Percentiles rank a stretch among this genome's conserved stretches.
These are phyloP conservation scores for Thysanoteuthis rhombus DNA, from an alignment of 2,888 invertebrate genomes.

Conservation along the genomic window DNA sequence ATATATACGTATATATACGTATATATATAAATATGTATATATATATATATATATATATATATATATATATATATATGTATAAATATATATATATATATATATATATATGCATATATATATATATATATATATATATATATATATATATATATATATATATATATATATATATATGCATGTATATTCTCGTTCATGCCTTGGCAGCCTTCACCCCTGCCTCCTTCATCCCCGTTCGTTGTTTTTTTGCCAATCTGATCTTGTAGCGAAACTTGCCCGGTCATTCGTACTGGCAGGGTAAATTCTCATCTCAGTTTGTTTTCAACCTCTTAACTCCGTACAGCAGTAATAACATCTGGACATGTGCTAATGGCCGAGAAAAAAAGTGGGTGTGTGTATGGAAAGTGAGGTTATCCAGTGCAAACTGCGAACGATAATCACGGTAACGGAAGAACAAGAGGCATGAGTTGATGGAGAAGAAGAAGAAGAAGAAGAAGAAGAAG, in stretches of 20 bases:
- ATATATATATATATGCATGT: background rate
- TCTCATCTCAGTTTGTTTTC: background rate
- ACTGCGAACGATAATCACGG: background rate
- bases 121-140: background rate
- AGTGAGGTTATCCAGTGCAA: constrained; percentile 1
- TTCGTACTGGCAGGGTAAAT: background rate
- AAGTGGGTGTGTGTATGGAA: background rate
- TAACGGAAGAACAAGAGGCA: background rate
- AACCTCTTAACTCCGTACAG: background rate
- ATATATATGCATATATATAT: background rate
- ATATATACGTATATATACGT: background rate
- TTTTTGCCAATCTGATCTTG: background rate
- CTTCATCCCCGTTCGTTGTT: background rate
- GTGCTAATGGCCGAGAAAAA: background rate
- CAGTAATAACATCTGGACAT: background rate
- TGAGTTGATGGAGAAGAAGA: background rate
- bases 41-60: background rate
- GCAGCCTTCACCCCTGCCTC: background rate
- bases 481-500: background rate
- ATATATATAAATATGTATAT: background rate
- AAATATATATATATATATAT: background rate
- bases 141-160: background rate
- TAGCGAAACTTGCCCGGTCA: background rate
- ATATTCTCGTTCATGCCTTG: background rate
- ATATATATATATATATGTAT: too few relatives aligned